phyloP scores from a whole-genome alignment of 2,113 vertebrate species.

The Poicephalus meyeri region DNA sequence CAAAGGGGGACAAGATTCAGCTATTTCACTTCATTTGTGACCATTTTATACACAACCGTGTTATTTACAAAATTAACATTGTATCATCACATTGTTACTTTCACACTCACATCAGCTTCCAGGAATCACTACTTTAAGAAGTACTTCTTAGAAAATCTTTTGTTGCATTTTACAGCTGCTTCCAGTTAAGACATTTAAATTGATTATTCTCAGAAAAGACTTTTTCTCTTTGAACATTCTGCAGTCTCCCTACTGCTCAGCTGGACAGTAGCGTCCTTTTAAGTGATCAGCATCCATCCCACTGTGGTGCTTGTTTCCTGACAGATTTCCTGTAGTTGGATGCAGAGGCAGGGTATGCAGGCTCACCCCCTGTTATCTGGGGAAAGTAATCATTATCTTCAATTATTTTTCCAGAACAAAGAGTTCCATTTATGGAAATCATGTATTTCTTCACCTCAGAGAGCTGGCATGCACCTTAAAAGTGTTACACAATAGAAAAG shows the following conservation, averaged over 20 bases:
- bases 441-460: background rate
- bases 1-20: background rate
- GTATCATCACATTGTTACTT: background rate
- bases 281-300: background rate
- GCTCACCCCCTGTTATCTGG: no score
- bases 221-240: background rate
- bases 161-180: background rate
- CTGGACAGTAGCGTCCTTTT: background rate
- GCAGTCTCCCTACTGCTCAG: background rate
- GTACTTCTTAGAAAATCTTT: background rate
- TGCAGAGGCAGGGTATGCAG: background rate
- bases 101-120: background rate
- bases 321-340: background rate
- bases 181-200: background rate
- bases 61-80: background rate
- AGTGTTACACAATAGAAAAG: background rate
- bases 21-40: background rate
- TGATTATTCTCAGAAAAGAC: background rate
- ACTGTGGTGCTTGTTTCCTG: background rate
- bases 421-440: background rate
- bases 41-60: background rate
- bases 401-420: background rate
- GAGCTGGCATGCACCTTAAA: background rate
- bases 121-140: background rate
- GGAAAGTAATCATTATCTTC: background rate